These are phyloP conservation scores for Montipora foliosa DNA, from an alignment of 64 coral and sea anemone genomes.

Conservation along the genomic window DNA sequence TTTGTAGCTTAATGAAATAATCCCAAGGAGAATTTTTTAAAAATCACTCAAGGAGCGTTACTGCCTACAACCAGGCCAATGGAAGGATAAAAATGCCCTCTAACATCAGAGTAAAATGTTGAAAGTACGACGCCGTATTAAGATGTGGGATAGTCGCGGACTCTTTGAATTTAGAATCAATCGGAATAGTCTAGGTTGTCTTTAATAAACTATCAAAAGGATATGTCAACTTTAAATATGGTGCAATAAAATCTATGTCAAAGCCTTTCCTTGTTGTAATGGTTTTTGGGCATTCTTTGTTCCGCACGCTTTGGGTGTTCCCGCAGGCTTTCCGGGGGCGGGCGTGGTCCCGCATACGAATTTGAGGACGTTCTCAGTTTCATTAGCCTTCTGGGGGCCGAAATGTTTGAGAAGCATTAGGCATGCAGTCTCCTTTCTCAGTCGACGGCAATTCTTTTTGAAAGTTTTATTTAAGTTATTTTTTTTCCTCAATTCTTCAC, in stretches of 20 bases:
- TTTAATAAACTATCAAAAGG: conserved; percentile 7
- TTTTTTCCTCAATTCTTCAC: too few species aligned
- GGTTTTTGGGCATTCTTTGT: neutral
- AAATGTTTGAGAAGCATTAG: too few species aligned
- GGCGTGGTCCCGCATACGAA: too few species aligned
- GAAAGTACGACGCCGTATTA: neutral
- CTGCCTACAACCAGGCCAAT: neutral
- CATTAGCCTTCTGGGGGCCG: too few species aligned
- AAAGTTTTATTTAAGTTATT: too few species aligned
- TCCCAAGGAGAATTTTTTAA: neutral
- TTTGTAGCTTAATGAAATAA: neutral
- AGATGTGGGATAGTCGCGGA: neutral
- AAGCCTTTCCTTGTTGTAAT: neutral
- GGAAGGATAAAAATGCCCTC: neutral
- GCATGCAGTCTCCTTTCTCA: too few species aligned
- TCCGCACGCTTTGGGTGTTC: too few species aligned
- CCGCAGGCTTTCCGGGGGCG: too few species aligned
- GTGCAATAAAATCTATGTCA: conserved; percentile 8
- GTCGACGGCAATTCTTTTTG: too few species aligned
- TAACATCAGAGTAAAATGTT: neutral
- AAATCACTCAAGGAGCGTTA: neutral
- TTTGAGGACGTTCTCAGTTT: too few species aligned
- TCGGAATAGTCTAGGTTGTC: neutral
- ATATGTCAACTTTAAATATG: neutral
- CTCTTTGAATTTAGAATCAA: neutral